Base-by-base conservation (phyloP, 2,888 invertebrate species). In the Danaus chrysippus region DNA sequence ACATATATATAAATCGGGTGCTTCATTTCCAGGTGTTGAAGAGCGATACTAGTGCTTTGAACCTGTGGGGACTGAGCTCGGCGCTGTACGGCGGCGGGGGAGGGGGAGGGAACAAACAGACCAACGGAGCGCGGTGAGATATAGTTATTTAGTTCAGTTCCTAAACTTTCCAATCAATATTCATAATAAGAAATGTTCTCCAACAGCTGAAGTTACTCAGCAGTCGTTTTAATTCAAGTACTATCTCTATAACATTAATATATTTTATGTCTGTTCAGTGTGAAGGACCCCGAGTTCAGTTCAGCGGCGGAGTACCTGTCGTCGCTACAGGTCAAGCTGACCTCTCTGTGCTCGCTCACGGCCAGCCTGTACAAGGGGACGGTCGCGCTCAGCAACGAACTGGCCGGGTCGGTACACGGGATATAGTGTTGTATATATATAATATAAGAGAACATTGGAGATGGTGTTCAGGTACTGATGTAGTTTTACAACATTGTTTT, bases 271-370 rank as follows among this genome's bases (percentile, higher is more conserved):
- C 46, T n/a, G 67, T 69, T 0, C 78, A 89, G 90, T 61, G 90
- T 90, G 0, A 83, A 82, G 42, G 88, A 90, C 57, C 90, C 89
- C 0, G 89, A 89, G 68, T 90, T 90, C 73, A 70, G 75, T 0
- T 73, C 87, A 0, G 84, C 83, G 1, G 76, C 82, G 0, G 90
- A 91, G 58, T 91, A 91, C 68, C 70, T 91, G 1, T 74, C 73
- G 52, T 86, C 89, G 0, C 67, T 91, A 1, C 85, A 88, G 34
- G 83, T 81, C 13, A 89, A 89, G 69, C 59, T 91, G 70, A 78
- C 76, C 0, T 72, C 84, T 0, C 78, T 90, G 0, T 84, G 86
- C 52, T 59, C 79, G 0, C 73, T 90, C 41, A 85, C 87, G 3
- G 78, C 73, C 8, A 82, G 86, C 13, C 76, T 90, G 34, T 82